Evolutionary conservation across 2,888 invertebrate species (phyloP), one percentile per base, ranked within the genome.

Genomic region (Elegia similella): DNA sequence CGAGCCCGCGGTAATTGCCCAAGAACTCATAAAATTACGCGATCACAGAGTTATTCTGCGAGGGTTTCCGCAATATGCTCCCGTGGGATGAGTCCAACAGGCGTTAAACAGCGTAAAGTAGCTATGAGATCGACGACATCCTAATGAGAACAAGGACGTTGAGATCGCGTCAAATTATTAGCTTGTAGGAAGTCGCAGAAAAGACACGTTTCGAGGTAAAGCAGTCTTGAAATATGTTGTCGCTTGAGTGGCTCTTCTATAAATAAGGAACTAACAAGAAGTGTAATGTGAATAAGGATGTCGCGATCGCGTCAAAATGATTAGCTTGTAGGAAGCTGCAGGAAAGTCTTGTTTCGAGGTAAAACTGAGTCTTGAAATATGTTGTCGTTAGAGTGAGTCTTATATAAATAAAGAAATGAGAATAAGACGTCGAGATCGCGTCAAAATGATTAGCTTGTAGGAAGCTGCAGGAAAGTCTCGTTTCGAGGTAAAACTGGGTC

Each of bases 51-150:
- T 70, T 67, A 67, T 75, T 74, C 68, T 73, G 78, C 73, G 72
- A 78, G 73, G 82, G 79, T 85, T 85, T 84, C 86, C 86, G 86
- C 80, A 80, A 82, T 84, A 82, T 69, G 69, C 66, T 65, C 62
- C 64, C 68, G 82, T 84, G 77, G 82, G 85, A 80, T 79, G 78
- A 71, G 75, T 87, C 86, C 83, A 81, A 72, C 67, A 66, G 62
- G 65, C 61, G 64, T 74, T 76, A 77, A 79, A 78, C 71, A 63
- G 67, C 59, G 52, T 50, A 30, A 52, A 55, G 32, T 59, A 52
- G 52, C 17, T 55, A 55, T 56, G 53, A 52, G 60, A 61, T 61
- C 48, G 57, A 30, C 52, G 50, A 43, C 53, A 47, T 61, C 55
- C 57, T 44, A 56, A 56, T 56, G 56, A 48, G 48, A 42, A n/a